phyloP scores from a whole-genome alignment of 2,888 invertebrate species.

The Himalopsyche kuldschensis region DNA sequence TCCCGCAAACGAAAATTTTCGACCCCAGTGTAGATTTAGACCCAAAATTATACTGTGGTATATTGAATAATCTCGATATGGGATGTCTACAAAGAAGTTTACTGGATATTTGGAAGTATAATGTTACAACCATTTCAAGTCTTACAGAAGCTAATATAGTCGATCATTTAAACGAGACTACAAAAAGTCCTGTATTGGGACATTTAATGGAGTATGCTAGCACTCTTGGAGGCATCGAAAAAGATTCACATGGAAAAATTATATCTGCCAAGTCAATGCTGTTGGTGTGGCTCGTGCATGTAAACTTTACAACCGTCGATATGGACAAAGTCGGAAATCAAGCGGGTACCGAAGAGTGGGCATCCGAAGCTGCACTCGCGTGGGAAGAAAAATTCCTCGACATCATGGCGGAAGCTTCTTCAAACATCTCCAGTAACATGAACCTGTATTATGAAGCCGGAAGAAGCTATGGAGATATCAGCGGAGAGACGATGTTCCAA shows the following conservation, averaged over 20 bases:
- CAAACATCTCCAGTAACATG: conserved; percentile 47
- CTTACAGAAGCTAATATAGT: conserved; percentile 66
- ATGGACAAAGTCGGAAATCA: conserved; percentile 69
- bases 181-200: conserved; percentile 66
- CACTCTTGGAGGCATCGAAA: conserved; percentile 63
- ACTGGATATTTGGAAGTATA: conserved; percentile 71
- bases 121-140: conserved; percentile 55
- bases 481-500: conserved; percentile 69
- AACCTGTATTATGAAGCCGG: conserved; percentile 63
- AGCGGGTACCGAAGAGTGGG: conserved; percentile 77
- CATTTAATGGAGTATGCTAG: conserved; percentile 66
- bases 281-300: conserved; percentile 65
- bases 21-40: conserved; percentile 63
- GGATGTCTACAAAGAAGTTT: conserved; percentile 68
- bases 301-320: conserved; percentile 69
- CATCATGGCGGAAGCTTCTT: conserved; percentile 49
- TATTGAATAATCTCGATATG: conserved; percentile 62
- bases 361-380: conserved; percentile 59
- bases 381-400: conserved; percentile 66
- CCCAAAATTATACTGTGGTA: conserved; percentile 63
- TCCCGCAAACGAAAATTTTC: conserved; percentile 43
- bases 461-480: conserved; percentile 77
- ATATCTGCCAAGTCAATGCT: conserved; percentile 65
- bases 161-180: conserved; percentile 60
- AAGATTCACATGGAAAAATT: conserved; percentile 64